Evolutionary conservation across 2,797 vertebrate genomes (phyloP).

Genomic region (Karalla daura): DNA sequence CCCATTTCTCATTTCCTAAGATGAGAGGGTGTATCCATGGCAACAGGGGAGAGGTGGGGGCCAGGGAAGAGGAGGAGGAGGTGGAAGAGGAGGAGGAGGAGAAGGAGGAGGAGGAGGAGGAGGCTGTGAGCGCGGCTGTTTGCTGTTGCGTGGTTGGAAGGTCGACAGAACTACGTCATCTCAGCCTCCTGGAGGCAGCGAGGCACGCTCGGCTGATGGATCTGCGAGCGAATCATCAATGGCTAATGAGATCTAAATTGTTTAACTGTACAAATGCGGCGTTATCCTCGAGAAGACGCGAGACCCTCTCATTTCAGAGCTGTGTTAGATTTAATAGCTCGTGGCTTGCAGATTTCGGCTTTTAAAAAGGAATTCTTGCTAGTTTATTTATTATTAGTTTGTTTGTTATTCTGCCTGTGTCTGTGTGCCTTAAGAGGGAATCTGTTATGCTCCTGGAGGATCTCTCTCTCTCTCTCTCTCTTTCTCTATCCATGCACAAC

Average conservation of each 20-base stretch:
- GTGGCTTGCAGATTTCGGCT: slow-evolving; percentile 38
- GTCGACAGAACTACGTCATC: slow-evolving; percentile 83
- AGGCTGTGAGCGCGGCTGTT: slow-evolving; percentile 51
- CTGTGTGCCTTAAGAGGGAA: background rate
- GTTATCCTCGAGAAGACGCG: slow-evolving; percentile 28
- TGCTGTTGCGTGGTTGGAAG: slow-evolving; percentile 70
- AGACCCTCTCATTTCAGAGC: slow-evolving; percentile 26
- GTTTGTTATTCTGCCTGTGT: slow-evolving; percentile 38
- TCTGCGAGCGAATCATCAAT: slow-evolving; percentile 64
- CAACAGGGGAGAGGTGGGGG: slow-evolving; percentile 81
- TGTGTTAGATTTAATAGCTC: slow-evolving; percentile 44
- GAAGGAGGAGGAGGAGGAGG: slow-evolving; percentile 10
- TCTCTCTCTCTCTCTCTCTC: too few relatives aligned
- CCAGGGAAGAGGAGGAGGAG: too few relatives aligned
- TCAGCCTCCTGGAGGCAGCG: slow-evolving; percentile 52
- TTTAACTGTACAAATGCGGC: slow-evolving; percentile 44
- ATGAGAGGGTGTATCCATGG: slow-evolving; percentile 86
- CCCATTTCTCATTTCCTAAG: slow-evolving; percentile 76
- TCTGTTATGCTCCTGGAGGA: too few relatives aligned
- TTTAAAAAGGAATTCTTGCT: slow-evolving; percentile 46
- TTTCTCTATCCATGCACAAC: slow-evolving; percentile 51
- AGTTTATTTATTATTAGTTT: slow-evolving; percentile 56
- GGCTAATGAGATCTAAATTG: slow-evolving; percentile 64
- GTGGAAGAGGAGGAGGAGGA: slow-evolving; percentile 18
- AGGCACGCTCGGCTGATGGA: slow-evolving; percentile 47